Percentiles rank a stretch among this genome's conserved stretches.
These are phyloP conservation scores for Esox masquinongy DNA, from an alignment of 2,797 vertebrate genomes.

Conservation along the genomic window DNA sequence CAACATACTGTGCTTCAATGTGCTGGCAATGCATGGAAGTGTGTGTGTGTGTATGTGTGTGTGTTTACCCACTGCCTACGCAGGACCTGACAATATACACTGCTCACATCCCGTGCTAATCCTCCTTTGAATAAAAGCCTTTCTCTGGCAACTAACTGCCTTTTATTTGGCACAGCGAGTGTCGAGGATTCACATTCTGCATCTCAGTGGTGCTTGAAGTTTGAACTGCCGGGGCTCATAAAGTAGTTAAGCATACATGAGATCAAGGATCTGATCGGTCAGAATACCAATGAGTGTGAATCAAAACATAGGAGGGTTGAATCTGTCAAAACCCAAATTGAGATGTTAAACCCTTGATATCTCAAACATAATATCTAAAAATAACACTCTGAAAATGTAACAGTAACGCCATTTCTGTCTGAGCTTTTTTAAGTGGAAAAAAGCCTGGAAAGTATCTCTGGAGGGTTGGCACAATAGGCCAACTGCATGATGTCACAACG, in stretches of 20 bases:
- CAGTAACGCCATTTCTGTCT: too few species aligned
- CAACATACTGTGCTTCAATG: conserved; percentile 12
- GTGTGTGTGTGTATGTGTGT: background rate
- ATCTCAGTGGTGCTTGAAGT: background rate
- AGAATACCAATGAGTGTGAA: too few species aligned
- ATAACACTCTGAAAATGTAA: too few species aligned
- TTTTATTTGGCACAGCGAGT: background rate
- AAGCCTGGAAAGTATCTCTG: too few species aligned
- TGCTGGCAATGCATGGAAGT: background rate
- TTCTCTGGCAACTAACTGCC: background rate
- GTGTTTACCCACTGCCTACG: conserved; percentile 14
- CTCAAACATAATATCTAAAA: too few species aligned
- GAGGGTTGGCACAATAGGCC: too few species aligned
- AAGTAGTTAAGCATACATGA: background rate
- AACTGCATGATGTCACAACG: too few species aligned
- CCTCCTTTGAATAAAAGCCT: background rate
- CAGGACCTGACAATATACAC: conserved; percentile 25
- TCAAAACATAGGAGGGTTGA: too few species aligned
- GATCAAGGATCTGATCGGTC: too few species aligned
- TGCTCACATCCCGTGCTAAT: conserved; percentile 27
- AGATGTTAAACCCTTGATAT: too few species aligned
- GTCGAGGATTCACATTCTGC: background rate
- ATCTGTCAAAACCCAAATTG: too few species aligned
- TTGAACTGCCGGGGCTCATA: background rate
- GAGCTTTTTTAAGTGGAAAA: too few species aligned